Percentiles rank a stretch among this genome's conserved stretches.
phyloP scores from a whole-genome alignment of 2,113 vertebrate genomes.

The Petrocephalus microphthalmus region DNA sequence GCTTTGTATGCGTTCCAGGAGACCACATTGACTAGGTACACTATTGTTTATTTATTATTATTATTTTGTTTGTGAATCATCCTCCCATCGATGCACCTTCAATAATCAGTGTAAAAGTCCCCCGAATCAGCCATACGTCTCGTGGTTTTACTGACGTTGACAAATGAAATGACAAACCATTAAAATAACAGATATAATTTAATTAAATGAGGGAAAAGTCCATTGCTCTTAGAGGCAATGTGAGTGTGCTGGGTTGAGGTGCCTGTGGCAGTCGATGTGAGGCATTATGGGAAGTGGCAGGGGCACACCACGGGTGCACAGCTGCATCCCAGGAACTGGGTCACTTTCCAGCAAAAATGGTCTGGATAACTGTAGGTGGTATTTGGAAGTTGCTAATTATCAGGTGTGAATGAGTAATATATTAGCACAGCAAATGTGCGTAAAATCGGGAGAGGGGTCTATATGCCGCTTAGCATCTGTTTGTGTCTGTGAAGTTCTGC shows the following conservation, averaged over 20 bases:
- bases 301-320: not conserved
- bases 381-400: not conserved
- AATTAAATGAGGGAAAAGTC: not conserved
- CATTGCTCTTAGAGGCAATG: not conserved
- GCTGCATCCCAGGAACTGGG: not conserved
- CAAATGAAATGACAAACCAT: not conserved
- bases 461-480: not conserved
- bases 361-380: not conserved
- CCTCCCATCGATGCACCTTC: not conserved
- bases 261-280: not conserved
- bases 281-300: not conserved
- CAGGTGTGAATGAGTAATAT: not conserved
- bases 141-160: not conserved
- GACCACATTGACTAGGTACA: not conserved
- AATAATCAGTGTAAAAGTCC: not conserved
- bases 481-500: not conserved
- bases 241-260: not conserved
- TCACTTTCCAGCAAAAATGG: not conserved
- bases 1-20: not conserved
- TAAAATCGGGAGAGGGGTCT: not conserved
- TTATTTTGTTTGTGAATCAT: not conserved
- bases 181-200: not conserved
- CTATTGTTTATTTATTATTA: not conserved
- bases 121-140: not conserved
- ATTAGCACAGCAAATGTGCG: not conserved